These are phyloP conservation scores for Galeopterus variegatus DNA, from an alignment of 2,113 vertebrate species.

Conservation along the genomic window DNA sequence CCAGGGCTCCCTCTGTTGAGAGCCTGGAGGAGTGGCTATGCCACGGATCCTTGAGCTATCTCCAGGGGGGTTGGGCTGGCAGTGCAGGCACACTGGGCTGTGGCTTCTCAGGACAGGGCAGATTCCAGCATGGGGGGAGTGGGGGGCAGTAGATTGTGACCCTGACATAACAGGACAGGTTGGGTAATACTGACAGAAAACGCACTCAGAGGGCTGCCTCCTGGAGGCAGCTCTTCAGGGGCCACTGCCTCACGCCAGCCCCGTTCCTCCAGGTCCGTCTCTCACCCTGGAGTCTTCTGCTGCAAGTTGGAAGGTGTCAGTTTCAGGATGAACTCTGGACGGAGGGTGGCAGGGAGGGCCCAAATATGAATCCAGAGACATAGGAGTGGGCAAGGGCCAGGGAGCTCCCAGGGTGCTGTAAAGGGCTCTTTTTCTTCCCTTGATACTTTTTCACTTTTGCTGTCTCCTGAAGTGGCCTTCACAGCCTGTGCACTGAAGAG, in stretches of 20 bases:
- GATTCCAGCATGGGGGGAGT: accelerated
- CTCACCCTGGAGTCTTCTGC: neutral
- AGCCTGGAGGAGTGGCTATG: neutral
- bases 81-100: neutral
- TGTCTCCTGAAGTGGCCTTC: neutral
- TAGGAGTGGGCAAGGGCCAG: neutral
- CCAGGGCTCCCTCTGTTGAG: accelerated
- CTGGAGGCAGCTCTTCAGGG: neutral
- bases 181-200: conserved; percentile 78
- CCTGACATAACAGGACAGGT: accelerated
- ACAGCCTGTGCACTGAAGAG: neutral
- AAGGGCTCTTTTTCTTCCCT: neutral
- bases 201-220: accelerated
- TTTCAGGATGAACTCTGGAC: neutral
- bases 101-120: neutral
- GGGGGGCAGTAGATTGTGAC: neutral
- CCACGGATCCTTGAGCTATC: conserved; percentile 78
- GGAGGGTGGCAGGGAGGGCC: neutral
- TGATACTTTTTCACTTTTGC: neutral
- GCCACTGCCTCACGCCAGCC: neutral
- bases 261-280: neutral
- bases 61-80: neutral
- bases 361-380: accelerated
- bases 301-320: accelerated
- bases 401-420: neutral